Conservation (phyloP, 2,888 invertebrate genomes). For the Habrosyne pyritoides region DNA sequence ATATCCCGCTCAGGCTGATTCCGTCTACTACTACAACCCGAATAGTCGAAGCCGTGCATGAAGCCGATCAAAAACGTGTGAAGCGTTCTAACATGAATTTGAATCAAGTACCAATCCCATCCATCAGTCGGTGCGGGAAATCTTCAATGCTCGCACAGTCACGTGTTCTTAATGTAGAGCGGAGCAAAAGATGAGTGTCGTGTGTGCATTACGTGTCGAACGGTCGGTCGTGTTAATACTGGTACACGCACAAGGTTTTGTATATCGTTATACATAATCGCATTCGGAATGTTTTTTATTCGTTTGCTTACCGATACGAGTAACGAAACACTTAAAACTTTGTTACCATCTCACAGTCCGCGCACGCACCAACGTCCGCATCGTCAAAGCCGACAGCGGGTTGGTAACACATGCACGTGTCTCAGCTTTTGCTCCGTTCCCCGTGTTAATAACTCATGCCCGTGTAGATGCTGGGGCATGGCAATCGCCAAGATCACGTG, state of each 20-base stretch:
- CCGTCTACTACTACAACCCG: constrained; percentile 18
- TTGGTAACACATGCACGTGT: constrained; percentile 16
- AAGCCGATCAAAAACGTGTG: constrained; percentile 40
- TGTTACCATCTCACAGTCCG: constrained; percentile 24
- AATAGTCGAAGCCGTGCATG: constrained; percentile 37
- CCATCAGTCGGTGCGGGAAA: constrained; percentile 25
- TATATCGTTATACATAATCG: neutral
- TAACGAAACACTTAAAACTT: constrained; percentile 29
- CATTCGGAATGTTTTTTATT: too few species aligned
- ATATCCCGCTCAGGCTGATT: constrained; percentile 23
- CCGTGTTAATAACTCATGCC: constrained; percentile 38
- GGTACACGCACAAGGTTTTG: neutral
- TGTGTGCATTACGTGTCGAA: neutral
- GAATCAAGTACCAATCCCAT: constrained; percentile 39
- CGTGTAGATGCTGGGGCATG: constrained; percentile 31
- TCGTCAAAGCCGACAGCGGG: neutral
- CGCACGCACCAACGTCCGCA: neutral
- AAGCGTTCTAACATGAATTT: constrained; percentile 39
- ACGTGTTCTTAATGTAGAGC: neutral
- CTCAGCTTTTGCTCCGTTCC: constrained; percentile 35
- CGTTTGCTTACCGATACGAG: too few species aligned
- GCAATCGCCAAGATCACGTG: constrained; percentile 57
- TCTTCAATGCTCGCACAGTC: neutral
- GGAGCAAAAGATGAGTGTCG: constrained; percentile 2
- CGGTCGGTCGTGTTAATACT: neutral